Percentiles rank a stretch among this genome's conserved stretches.
phyloP scores from a whole-genome alignment of 2,113 vertebrate species.

The Protobothrops flavoviridis region DNA sequence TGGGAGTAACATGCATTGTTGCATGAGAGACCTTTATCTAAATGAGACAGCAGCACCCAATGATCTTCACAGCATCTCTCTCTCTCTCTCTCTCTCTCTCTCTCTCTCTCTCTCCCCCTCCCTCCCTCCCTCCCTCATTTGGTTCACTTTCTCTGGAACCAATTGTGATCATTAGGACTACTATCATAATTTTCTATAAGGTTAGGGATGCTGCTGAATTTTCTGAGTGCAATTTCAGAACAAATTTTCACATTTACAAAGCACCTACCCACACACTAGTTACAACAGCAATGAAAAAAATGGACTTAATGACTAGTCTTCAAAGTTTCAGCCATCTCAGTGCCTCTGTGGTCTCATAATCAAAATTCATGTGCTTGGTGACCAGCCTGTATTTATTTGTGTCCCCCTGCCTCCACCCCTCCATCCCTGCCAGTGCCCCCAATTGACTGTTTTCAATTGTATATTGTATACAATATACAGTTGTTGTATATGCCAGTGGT shows the following conservation, averaged over 20 bases:
- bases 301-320: not conserved
- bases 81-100: too few species aligned
- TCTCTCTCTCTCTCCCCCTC: too few species aligned
- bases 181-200: not conserved
- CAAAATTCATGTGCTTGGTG: not conserved
- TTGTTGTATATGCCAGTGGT: not conserved
- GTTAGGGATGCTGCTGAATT: not conserved
- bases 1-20: not conserved
- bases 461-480: too few species aligned
- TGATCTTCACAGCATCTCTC: not conserved
- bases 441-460: not conserved
- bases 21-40: not conserved
- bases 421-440: not conserved
- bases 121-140: not conserved
- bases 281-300: not conserved
- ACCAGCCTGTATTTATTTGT: not conserved
- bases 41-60: not conserved
- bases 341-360: not conserved
- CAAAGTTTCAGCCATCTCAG: not conserved
- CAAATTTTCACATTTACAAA: not conserved
- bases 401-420: too few species aligned
- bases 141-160: not conserved
- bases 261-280: not conserved
- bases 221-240: not conserved
- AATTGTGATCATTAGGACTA: not conserved